These are phyloP conservation scores for Brachyopa scutellaris DNA, from an alignment of 2,888 invertebrate genomes.

Conservation along the genomic window DNA sequence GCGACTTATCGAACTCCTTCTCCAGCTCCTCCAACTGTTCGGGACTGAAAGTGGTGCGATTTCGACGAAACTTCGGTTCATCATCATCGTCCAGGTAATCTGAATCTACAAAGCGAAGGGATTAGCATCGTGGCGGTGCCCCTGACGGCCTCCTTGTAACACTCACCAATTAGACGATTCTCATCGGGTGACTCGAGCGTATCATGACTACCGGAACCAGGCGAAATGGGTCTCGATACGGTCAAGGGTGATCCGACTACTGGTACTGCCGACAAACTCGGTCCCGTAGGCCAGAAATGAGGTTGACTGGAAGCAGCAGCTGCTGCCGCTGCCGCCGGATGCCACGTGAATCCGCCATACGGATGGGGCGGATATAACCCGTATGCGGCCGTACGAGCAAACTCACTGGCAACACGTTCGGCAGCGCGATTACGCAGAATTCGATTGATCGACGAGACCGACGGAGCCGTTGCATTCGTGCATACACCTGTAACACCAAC, in stretches of 20 bases:
- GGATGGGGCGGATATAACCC: constrained; percentile 90
- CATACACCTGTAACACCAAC: constrained; percentile 89
- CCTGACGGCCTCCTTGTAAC: no score
- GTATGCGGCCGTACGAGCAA: constrained; percentile 95
- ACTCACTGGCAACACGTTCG: constrained; percentile 97
- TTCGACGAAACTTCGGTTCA: constrained; percentile 95
- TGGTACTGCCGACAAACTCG: constrained; percentile 83
- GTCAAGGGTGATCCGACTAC: constrained; percentile 83
- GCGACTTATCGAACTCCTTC: constrained; percentile 97
- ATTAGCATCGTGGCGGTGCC: not conserved
- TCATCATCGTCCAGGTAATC: constrained; percentile 90
- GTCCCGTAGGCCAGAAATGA: constrained; percentile 84
- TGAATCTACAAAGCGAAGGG: constrained; percentile 87
- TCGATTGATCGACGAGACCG: constrained; percentile 97
- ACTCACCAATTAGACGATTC: constrained; percentile 78
- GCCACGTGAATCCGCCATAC: constrained; percentile 85
- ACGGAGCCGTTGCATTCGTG: constrained; percentile 96
- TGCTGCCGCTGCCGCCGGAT: constrained; percentile 82
- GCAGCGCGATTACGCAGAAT: constrained; percentile 97
- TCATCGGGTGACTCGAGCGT: constrained; percentile 81
- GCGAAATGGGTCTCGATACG: constrained; percentile 78
- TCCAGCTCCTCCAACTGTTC: constrained; percentile 96
- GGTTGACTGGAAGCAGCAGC: constrained; percentile 79
- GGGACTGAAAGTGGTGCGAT: constrained; percentile 96
- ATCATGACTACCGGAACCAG: constrained; percentile 83